These are phyloP conservation scores for Callithrix jacchus DNA, from an alignment of 2,113 vertebrate species.

Conservation along the genomic window DNA sequence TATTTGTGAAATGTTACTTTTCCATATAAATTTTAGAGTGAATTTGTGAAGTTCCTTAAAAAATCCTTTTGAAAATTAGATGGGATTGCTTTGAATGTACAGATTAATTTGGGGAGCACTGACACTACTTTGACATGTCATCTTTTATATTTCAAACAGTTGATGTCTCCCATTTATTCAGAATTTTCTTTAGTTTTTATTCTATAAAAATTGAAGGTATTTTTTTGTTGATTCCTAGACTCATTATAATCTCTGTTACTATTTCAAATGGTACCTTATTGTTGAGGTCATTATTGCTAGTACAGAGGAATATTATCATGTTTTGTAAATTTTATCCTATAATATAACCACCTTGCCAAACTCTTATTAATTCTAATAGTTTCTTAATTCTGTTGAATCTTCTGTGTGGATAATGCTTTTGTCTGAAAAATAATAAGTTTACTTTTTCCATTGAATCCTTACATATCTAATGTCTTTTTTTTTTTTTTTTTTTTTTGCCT, in stretches of 20 bases:
- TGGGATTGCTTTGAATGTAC: not conserved
- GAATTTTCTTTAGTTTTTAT: not conserved
- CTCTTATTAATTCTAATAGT: not conserved
- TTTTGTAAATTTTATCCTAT: not conserved
- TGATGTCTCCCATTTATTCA: not conserved
- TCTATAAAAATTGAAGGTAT: not conserved
- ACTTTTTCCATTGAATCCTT: not conserved
- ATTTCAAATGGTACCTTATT: not conserved
- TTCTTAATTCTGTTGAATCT: not conserved
- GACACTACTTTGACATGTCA: not conserved
- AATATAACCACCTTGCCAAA: not conserved
- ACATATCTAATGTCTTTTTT: not conserved
- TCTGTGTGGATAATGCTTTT: not conserved
- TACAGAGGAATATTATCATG: not conserved
- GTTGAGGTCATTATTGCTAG: not conserved
- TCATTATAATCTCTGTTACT: not conserved
- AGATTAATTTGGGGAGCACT: not conserved
- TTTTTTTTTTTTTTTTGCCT: not conserved
- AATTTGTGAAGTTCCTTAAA: not conserved
- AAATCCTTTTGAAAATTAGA: not conserved
- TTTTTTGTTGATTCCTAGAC: not conserved
- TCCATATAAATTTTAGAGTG: not conserved
- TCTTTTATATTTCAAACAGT: not conserved
- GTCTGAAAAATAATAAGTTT: not conserved
- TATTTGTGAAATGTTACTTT: conserved; percentile 3